Percentiles rank a stretch among this genome's conserved stretches.
Evolutionary conservation across 2,888 invertebrate genomes (phyloP).

Genomic region (Ochropleura plecta): DNA sequence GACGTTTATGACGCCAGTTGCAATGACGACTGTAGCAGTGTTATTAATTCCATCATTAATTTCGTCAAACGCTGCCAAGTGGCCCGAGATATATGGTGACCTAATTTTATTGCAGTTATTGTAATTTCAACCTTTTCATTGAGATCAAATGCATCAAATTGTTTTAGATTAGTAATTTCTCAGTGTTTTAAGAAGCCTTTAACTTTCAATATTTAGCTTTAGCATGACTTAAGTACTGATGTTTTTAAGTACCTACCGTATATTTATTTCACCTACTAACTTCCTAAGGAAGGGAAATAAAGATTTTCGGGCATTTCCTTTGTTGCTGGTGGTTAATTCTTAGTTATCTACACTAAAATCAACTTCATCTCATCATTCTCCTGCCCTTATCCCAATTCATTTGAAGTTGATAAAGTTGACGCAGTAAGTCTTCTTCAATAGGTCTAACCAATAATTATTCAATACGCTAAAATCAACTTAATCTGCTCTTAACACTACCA

Average conservation of each 20-base stretch:
- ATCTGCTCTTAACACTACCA: not conserved
- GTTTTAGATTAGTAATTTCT: not conserved
- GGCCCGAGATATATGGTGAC: constrained; percentile 31
- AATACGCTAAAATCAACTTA: no score
- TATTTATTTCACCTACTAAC: no score
- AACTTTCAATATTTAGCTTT: not conserved
- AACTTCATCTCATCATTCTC: no score
- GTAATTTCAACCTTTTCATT: constrained; percentile 37
- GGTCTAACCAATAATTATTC: no score
- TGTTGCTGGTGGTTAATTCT: no score
- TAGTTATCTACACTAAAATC: no score
- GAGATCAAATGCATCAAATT: constrained; percentile 26
- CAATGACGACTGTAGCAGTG: constrained; percentile 14
- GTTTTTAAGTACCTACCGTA: no score
- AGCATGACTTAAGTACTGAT: not conserved
- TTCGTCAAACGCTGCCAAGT: constrained; percentile 58
- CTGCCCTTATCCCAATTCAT: no score
- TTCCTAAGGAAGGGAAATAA: no score
- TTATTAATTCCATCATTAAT: constrained; percentile 56
- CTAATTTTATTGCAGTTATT: constrained; percentile 47
- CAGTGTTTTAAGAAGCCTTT: not conserved
- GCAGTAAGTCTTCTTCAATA: no score
- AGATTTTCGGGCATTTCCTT: no score
- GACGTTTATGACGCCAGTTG: constrained; percentile 37
- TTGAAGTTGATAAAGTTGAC: no score